Base-by-base conservation (phyloP, 2,797 vertebrate species). In the Garrulus glandarius region DNA sequence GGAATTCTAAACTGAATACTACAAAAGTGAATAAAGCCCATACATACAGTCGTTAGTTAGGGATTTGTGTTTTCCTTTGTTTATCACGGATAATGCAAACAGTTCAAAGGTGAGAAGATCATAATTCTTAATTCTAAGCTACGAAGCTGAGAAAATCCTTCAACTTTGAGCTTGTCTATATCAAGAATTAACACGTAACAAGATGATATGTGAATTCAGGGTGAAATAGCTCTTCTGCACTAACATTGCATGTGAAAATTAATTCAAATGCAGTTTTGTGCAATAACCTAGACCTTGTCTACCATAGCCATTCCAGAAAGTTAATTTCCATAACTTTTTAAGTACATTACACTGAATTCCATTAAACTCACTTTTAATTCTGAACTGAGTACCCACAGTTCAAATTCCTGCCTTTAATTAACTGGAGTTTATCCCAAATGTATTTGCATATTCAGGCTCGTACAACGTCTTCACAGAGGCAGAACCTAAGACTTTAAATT, bases 321-420 rank as follows among this genome's bases (percentile, higher is more conserved):
- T 43, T 81, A 60, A 78, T 94, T 90, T 93, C 68, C 55, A 87
- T 81, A 84, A 84, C 46, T 72, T 92, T 59, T 26, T 14, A 85
- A 91, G 59, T 72, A 55, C 70, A 65, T 85, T 87, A 77, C 80
- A 44, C 67, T 89, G 86, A 93, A 95, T 92, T 69, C 74, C 55
- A 95, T 92, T 92, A 94, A 90, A 37, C 34, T 90, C 50, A 70
- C 80, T 92, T 92, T 86, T 68, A 91, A 87, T 79, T 92, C 86
- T 84, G 61, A 94, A 87, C 53, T 23, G 16, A 56, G 22, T 37
- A 79, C 11, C 20, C 50, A 47, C 16, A 76, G 52, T 82, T 96
- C 76, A 91, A 91, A 92, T 72, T 76, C 59, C 36, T 92, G 63
- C 20, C 53, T 87, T 89, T 81, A 92, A 81, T 92, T 86, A 94